phyloP scores from a whole-genome alignment of 2,113 vertebrate genomes.

The Setophaga coronata region DNA sequence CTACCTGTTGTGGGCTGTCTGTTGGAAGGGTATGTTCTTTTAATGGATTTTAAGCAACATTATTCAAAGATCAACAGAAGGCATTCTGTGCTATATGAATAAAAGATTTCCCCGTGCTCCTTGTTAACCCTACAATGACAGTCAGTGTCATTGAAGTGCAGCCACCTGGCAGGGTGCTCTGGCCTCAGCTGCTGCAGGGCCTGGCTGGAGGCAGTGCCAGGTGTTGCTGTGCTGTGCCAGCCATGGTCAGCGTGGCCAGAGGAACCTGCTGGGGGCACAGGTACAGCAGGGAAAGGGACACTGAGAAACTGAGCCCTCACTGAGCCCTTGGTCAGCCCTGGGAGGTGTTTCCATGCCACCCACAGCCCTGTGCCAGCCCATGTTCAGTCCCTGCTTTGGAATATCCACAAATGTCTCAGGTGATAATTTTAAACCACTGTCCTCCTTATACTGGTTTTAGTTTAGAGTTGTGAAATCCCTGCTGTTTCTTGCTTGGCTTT shows the following conservation, averaged over 20 bases:
- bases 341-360: not conserved
- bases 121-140: constrained; percentile 87
- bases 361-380: rapidly evolving
- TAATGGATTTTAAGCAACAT: constrained; percentile 82
- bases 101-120: constrained; percentile 76
- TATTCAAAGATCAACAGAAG: constrained; percentile 79
- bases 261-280: not conserved
- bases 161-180: constrained; percentile 91
- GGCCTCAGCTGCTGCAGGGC: constrained; percentile 88
- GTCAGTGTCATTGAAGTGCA: constrained; percentile 87
- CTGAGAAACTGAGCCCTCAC: rapidly evolving
- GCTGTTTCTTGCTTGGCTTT: not conserved
- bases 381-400: not conserved
- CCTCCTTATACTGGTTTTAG: not conserved
- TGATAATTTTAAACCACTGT: not conserved
- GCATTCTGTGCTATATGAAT: constrained; percentile 71
- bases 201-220: constrained; percentile 3
- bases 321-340: rapidly evolving
- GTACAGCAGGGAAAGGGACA: not conserved
- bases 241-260: constrained; percentile 78
- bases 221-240: constrained; percentile 47
- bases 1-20: constrained; percentile 52
- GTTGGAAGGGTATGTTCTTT: constrained; percentile 71
- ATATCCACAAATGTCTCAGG: too few relatives aligned
- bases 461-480: not conserved